Conservation (phyloP, 1,140 invertebrate genomes). For the Scylla paramamosain region DNA sequence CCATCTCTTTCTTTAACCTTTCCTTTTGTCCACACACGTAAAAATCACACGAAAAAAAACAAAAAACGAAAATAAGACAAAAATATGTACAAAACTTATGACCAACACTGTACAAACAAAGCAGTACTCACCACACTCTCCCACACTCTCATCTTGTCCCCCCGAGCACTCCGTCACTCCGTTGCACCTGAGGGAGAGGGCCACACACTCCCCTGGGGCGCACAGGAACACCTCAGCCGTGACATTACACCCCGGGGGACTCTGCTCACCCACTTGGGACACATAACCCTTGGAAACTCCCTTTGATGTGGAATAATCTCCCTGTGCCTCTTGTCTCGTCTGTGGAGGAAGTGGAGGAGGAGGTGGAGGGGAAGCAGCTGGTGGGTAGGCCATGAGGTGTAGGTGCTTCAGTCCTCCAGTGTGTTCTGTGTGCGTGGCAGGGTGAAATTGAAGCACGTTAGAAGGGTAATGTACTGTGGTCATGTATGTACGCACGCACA, state of each 20-base stretch:
- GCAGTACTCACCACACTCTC: slow-evolving; percentile 22
- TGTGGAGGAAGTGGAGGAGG: not conserved
- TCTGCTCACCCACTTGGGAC: not conserved
- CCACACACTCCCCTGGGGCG: not conserved
- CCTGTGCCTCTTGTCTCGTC: not conserved
- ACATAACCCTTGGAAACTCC: not conserved
- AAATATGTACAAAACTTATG: not conserved
- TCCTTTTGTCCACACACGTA: too few relatives aligned
- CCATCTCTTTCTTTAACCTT: too few relatives aligned
- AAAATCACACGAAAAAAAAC: too few relatives aligned
- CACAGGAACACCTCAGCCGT: not conserved
- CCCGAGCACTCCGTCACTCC: not conserved
- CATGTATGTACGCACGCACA: too few relatives aligned
- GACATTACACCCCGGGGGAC: not conserved
- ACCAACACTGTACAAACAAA: not conserved
- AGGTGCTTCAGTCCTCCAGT: not conserved
- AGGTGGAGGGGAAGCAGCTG: not conserved
- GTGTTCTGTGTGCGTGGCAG: too few relatives aligned
- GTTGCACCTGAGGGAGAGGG: slow-evolving; percentile 21
- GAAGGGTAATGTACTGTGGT: too few relatives aligned
- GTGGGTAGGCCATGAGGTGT: not conserved
- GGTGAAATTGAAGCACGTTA: too few relatives aligned
- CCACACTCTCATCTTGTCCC: slow-evolving; percentile 3
- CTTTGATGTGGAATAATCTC: too few relatives aligned
- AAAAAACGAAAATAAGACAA: not conserved